Conservation (phyloP, 37 sponge, comb jelly and placozoan species). For the Crambe crambe region DNA sequence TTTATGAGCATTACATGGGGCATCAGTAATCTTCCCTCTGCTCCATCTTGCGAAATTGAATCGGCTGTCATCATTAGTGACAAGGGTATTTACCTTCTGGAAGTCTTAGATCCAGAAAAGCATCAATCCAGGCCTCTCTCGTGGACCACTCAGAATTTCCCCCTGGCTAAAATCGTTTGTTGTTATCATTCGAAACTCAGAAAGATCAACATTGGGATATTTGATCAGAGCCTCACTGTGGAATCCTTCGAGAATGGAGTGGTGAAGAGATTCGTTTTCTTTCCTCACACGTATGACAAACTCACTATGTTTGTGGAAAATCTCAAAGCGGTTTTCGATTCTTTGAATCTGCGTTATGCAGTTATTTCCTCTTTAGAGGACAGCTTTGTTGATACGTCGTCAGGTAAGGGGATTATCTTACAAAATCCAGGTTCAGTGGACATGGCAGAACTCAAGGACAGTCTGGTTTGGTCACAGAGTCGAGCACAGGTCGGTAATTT, state of each 20-base stretch:
- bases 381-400: background rate
- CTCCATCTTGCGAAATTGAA: constrained; percentile 29
- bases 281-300: constrained; percentile 35
- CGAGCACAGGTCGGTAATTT: constrained; percentile 24
- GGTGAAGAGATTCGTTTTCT: constrained; percentile 31
- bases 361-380: constrained; percentile 12
- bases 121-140: background rate
- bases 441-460: constrained; percentile 18
- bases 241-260: constrained; percentile 33
- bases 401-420: background rate
- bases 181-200: constrained; percentile 3
- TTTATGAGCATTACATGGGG: constrained; percentile 58
- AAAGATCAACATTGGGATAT: constrained; percentile 26
- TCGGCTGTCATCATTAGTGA: constrained; percentile 29
- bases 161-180: constrained; percentile 20
- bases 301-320: constrained; percentile 23
- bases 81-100: constrained; percentile 46
- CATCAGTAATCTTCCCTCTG: constrained; percentile 11
- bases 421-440: constrained; percentile 17
- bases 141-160: constrained; percentile 42
- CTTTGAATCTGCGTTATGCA: background rate
- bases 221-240: constrained; percentile 39
- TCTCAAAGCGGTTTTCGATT: constrained; percentile 61
- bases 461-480: constrained; percentile 3
- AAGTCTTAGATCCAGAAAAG: constrained; percentile 30